These are phyloP conservation scores for Philonicus albiceps DNA, from an alignment of 2,888 invertebrate genomes.

Conservation along the genomic window DNA sequence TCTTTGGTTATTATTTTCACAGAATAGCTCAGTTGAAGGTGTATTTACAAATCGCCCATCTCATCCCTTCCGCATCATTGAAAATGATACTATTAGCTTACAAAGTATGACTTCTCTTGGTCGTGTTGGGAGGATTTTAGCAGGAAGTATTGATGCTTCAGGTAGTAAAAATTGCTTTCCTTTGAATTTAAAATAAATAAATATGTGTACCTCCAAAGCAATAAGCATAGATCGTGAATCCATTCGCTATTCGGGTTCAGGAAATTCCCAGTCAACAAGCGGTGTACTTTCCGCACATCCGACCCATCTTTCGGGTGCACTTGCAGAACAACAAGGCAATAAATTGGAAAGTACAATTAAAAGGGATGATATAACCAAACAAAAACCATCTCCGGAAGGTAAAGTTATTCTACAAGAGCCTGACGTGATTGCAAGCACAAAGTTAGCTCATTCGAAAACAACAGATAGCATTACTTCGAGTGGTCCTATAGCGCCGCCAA, in stretches of 20 bases:
- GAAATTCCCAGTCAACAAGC: constrained; percentile 56
- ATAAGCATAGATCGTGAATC: constrained; percentile 62
- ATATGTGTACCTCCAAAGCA: constrained; percentile 50
- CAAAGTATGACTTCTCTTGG: constrained; percentile 90
- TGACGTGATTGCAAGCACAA: constrained; percentile 93
- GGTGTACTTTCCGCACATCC: constrained; percentile 49
- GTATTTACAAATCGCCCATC: constrained; percentile 73
- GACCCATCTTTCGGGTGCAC: constrained; percentile 49
- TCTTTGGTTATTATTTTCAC: constrained; percentile 46
- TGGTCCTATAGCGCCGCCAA: constrained; percentile 78
- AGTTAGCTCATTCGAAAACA: constrained; percentile 67
- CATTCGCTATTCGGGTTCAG: constrained; percentile 53
- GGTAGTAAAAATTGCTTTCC: constrained; percentile 64
- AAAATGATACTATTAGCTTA: constrained; percentile 85
- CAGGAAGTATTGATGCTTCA: constrained; percentile 72
- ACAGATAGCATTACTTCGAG: constrained; percentile 62
- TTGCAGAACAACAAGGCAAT: constrained; percentile 49
- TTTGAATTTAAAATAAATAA: background rate
- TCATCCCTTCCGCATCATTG: constrained; percentile 86
- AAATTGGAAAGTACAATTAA: constrained; percentile 50
- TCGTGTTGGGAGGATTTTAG: constrained; percentile 80
- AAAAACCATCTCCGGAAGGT: constrained; percentile 38
- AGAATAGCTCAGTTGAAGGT: constrained; percentile 76
- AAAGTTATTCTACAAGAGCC: constrained; percentile 71
- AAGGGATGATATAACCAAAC: background rate